Base-by-base conservation (phyloP, 2,113 vertebrate genomes). In the Oceanites oceanicus region DNA sequence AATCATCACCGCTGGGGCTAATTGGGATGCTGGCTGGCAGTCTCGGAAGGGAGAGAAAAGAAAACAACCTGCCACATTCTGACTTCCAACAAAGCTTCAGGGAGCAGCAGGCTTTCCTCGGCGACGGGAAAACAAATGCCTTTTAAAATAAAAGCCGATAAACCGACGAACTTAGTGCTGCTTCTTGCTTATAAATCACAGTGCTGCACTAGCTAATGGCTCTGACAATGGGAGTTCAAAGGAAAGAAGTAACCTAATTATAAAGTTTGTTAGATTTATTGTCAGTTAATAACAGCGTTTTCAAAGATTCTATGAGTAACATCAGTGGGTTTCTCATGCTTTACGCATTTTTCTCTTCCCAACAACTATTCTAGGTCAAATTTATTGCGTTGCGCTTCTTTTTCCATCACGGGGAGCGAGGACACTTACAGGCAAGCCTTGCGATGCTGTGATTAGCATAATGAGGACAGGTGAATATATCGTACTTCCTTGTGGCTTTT, bases 161-260 rank as follows among this genome's bases (percentile, higher is more conserved):
- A 87, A 59, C 26, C 4, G 67, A 58, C 15, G 38, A 72, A 25
- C 80, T 68, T 10, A 13, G 66, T 6, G 62, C 87, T 40, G 55
- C 83, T 38, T 5, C 87, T 65, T 6, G 2, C 71, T 4, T 53
- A 19, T 75, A 79, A 91, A 80, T 88, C 94, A 58, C 56, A 36
- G 74, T 10, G 10, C 87, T 5, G 75, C n/a, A 7, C 90, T 29
- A 32, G 71, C 71, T 61, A 78, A 86, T 74, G 86, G 94, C 78
- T 78, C 86, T 4, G 66, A 89, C 83, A 20, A 88, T 13, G 83
- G 91, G 73, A 81, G 77, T 86, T 92, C 94, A 88, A 92, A 90
- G 93, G 78, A 4, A 71, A 85, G 74, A 63, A 52, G 82, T 42
- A 70, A 83, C 81, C 91, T 87, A 29, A 78, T 92, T 85, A 88